Conservation (phyloP, 2,797 vertebrate genomes). For the Notoglanidium macrostoma region DNA sequence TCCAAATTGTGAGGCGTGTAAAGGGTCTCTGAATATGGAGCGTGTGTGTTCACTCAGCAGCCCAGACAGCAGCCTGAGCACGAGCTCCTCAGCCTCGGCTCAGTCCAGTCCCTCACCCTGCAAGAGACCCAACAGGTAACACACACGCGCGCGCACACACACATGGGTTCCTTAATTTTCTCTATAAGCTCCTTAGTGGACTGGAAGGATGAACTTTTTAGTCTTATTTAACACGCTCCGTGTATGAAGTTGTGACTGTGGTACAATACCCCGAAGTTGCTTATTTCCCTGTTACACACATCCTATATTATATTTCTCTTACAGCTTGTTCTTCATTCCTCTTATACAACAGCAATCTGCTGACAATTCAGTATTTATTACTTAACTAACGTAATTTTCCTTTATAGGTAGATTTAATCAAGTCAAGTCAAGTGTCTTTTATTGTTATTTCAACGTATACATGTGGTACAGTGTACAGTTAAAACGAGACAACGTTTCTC, state of each 20-base stretch:
- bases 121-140: slow-evolving; percentile 93
- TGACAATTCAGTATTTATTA: neutral
- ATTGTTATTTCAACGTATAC: too few relatives aligned
- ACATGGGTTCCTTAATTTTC: neutral
- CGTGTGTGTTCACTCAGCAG: slow-evolving; percentile 95
- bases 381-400: neutral
- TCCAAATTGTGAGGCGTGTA: slow-evolving; percentile 92
- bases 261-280: neutral
- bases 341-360: neutral
- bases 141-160: neutral
- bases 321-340: neutral
- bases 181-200: neutral
- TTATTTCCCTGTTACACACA: neutral
- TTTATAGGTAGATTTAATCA: neutral
- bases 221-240: neutral
- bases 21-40: slow-evolving; percentile 90
- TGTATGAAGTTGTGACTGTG: neutral
- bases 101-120: slow-evolving; percentile 92
- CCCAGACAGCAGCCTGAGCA: slow-evolving; percentile 94
- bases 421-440: too few relatives aligned
- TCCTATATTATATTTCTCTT: neutral
- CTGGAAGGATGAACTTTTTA: neutral
- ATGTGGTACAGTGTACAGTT: too few relatives aligned
- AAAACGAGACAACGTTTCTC: too few relatives aligned
- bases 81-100: slow-evolving; percentile 85